Base-by-base conservation (phyloP, 2,888 invertebrate genomes). In the Periphyllus acericola region DNA sequence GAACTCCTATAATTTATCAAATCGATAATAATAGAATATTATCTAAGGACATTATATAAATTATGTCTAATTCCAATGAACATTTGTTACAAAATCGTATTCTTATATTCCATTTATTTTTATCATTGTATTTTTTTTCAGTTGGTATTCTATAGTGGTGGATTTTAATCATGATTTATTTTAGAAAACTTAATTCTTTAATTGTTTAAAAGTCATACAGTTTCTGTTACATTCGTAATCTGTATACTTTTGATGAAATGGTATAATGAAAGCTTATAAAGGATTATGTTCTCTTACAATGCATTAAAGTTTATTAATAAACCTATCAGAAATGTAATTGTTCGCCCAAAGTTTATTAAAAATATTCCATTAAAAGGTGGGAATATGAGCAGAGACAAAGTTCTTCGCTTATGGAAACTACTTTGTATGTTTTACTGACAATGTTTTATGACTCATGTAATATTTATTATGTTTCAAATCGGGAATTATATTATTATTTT, bases 301-400 rank as follows among this genome's bases (percentile, higher is more conserved):
- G 60, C 6, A 60, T 60, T 60, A 21, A 60, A 60, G 60, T 60
- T 60, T 60, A 25, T 60, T 60, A 60, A 60, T 60, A 60, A 60
- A 60, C 21, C 55, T 60, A 21, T 60, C 25, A 25, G 60, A 60
- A 60, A 60, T 60, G 25, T 60, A 21, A 60, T 60, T 60, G 60
- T 60, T 60, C 60, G 25, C 21, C 25, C 25, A 60, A 60, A 60
- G 60, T 60, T 60, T 60, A 25, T 60, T 60, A 60, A 60, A 60
- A 60, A 60, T 60, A 60, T 60, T 60, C 60, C 60, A 60, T 60
- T 60, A 60, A 60, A 60, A 60, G 60, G 60, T 60, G 60, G 60
- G 21, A 60, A 60, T 21, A 25, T 60, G 1, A 60, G 60, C 60
- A 60, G 21, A 60, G 60, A 60, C 5, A 4, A 60, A 21, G 60